These are phyloP conservation scores for Aramus guarauna DNA, from an alignment of 2,113 vertebrate genomes.

Conservation along the genomic window DNA sequence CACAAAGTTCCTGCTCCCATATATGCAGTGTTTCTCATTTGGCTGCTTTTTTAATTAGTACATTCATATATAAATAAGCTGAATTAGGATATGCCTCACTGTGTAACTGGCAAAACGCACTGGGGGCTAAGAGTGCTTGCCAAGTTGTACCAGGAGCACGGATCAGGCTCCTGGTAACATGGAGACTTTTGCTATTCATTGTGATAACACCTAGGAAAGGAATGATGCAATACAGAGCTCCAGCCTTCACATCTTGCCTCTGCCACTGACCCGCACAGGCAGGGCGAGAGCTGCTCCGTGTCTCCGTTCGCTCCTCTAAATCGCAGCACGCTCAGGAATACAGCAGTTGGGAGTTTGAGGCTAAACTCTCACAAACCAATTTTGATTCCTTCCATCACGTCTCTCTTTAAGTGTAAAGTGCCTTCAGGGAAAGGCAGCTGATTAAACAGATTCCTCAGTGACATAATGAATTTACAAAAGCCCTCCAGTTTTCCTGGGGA, in stretches of 20 bases:
- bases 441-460: conserved; percentile 69
- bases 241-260: background rate
- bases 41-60: background rate
- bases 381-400: conserved; percentile 34
- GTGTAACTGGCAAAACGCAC: background rate
- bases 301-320: background rate
- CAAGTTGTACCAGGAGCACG: background rate
- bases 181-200: background rate
- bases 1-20: background rate
- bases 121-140: background rate
- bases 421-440: conserved; percentile 65
- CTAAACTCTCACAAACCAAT: background rate
- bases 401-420: conserved; percentile 38
- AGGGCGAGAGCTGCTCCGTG: background rate
- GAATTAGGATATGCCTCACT: background rate
- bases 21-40: background rate
- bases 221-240: background rate
- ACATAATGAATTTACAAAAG: conserved; percentile 63
- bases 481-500: conserved; percentile 48
- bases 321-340: background rate
- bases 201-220: background rate
- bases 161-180: background rate
- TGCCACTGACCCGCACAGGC: background rate
- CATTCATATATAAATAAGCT: background rate
- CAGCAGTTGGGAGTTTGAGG: background rate